Conservation (phyloP, 2,113 vertebrate genomes). For the Chloropsis hardwickii region DNA sequence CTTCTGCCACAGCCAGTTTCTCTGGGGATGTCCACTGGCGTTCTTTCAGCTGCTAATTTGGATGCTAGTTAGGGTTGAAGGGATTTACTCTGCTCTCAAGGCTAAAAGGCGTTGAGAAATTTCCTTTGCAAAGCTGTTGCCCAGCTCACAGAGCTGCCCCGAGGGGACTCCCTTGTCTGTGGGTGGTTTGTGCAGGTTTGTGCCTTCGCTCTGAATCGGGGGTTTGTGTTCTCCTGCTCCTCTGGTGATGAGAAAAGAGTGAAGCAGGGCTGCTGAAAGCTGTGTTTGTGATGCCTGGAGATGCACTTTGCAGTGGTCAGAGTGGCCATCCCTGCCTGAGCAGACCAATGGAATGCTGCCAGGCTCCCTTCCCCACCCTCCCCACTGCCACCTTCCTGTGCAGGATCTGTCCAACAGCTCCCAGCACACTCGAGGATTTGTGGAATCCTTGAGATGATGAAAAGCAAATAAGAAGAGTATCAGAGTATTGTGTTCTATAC, state of each 20-base stretch:
- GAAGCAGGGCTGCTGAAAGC: background rate
- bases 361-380: background rate
- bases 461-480: background rate
- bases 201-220: background rate
- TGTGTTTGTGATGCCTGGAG: background rate
- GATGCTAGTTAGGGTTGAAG: constrained; percentile 1
- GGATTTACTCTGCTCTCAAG: background rate
- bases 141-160: background rate
- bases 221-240: background rate
- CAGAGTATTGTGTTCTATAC: background rate
- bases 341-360: background rate
- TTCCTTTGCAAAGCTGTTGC: background rate
- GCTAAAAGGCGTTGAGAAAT: background rate
- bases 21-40: background rate
- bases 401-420: background rate
- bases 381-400: accelerated
- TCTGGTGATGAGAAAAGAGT: background rate
- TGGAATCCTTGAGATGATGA: background rate
- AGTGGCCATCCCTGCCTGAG: background rate
- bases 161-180: background rate
- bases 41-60: background rate
- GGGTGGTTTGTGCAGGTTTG: background rate
- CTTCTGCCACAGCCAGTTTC: background rate
- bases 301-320: background rate
- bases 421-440: background rate